Conservation (phyloP, 2,797 vertebrate species). For the Anguilla anguilla region DNA sequence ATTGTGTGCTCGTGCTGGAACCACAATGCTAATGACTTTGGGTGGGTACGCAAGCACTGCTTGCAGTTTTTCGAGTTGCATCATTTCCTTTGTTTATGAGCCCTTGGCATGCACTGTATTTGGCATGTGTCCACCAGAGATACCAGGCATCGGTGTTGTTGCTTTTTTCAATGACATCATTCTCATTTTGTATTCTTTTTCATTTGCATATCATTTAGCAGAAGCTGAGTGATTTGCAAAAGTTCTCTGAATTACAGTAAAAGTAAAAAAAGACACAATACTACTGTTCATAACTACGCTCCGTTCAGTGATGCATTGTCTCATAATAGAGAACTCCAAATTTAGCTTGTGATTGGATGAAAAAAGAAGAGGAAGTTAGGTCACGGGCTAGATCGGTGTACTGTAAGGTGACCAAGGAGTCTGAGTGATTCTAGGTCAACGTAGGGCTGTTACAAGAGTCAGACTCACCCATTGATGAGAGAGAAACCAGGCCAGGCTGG, state of each 20-base stretch:
- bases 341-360: neutral
- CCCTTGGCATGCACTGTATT: neutral
- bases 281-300: too few relatives aligned
- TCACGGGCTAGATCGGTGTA: neutral
- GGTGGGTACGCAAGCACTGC: neutral
- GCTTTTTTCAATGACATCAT: neutral
- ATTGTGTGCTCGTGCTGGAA: neutral
- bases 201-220: too few relatives aligned
- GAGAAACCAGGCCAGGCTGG: neutral
- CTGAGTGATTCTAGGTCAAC: neutral
- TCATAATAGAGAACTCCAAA: neutral
- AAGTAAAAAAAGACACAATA: too few relatives aligned
- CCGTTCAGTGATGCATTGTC: neutral
- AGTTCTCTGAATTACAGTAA: too few relatives aligned
- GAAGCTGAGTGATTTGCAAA: too few relatives aligned
- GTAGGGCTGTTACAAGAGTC: neutral
- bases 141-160: neutral
- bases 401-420: neutral
- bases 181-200: neutral
- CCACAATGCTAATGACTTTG: neutral
- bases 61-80: neutral
- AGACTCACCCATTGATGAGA: neutral
- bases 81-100: slow-evolving; percentile 6
- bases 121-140: neutral
- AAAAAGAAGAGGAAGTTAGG: neutral